phyloP scores from a whole-genome alignment of 2,113 vertebrate genomes.

The Hemibagrus wyckioides region DNA sequence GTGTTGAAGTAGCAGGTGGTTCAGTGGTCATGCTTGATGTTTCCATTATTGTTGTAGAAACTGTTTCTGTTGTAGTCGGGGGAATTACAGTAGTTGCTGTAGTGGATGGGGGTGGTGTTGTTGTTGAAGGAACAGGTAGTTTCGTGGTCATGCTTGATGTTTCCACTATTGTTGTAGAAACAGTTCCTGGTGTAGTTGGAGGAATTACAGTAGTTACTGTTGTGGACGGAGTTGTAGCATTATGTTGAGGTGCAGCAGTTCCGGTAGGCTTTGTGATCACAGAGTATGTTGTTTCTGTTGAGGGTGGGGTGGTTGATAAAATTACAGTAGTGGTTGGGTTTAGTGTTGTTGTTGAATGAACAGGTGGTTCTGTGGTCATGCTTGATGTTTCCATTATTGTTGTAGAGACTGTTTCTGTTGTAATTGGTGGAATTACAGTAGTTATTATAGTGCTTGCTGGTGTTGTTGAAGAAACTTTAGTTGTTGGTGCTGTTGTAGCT shows the following conservation, averaged over 20 bases:
- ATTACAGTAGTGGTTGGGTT: no score
- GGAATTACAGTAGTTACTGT: no score
- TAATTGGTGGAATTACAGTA: not conserved
- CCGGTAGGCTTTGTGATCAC: no score
- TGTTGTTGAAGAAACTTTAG: not conserved
- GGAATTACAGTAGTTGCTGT: not conserved
- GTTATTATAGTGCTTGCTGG: no score
- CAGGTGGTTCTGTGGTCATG: not conserved
- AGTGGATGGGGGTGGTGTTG: no score
- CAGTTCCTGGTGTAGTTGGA: not conserved
- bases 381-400: not conserved
- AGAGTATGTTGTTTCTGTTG: conserved; percentile 26
- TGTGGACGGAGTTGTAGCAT: no score
- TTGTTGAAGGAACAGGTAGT: not conserved
- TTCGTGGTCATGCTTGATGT: not conserved
- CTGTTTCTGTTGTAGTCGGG: not conserved
- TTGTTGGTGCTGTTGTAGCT: not conserved
- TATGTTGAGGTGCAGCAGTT: no score
- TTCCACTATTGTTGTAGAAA: not conserved
- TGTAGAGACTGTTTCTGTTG: conserved; percentile 7
- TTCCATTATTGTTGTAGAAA: no score
- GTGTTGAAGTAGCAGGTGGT: no score
- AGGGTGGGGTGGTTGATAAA: not conserved
- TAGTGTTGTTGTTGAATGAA: not conserved
- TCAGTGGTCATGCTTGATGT: no score